Evolutionary conservation across 2,113 vertebrate species (phyloP).

Genomic region (Equus przewalskii): DNA sequence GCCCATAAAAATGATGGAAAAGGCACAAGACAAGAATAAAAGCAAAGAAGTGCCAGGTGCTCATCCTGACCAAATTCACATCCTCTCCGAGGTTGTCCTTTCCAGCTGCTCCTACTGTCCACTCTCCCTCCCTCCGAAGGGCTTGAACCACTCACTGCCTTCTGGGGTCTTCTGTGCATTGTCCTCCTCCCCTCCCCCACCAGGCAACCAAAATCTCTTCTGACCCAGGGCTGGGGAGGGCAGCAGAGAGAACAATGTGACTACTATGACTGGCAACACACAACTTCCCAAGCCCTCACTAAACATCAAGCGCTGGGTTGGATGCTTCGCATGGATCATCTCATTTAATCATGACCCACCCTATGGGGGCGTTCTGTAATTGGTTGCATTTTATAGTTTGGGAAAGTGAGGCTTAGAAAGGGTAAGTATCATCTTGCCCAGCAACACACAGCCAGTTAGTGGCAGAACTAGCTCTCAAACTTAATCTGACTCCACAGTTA

Average conservation of each 20-base stretch:
- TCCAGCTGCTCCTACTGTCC: not conserved
- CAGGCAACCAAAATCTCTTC: not conserved
- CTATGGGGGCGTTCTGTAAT: not conserved
- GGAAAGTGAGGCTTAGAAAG: constrained; percentile 4
- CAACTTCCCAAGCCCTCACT: not conserved
- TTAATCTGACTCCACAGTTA: not conserved
- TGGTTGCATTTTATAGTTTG: not conserved
- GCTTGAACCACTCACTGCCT: not conserved
- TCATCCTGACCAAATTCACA: not conserved
- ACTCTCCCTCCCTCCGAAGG: not conserved
- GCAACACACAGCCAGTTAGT: not conserved
- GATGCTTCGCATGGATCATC: not conserved
- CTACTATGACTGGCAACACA: rapidly evolving
- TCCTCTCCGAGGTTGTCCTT: not conserved
- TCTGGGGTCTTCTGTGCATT: not conserved
- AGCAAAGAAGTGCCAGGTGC: not conserved
- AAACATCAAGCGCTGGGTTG: not conserved
- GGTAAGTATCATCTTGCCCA: not conserved
- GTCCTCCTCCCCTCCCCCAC: not conserved
- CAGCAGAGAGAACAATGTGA: not conserved
- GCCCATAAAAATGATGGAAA: constrained; percentile 24
- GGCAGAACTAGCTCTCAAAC: not conserved
- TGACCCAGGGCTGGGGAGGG: not conserved
- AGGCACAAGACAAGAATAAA: not conserved
- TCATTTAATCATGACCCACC: not conserved